Evolutionary conservation across 2,113 vertebrate genomes (phyloP), one percentile per base, ranked within the genome.

Genomic region (Thryonomys swinderianus): DNA sequence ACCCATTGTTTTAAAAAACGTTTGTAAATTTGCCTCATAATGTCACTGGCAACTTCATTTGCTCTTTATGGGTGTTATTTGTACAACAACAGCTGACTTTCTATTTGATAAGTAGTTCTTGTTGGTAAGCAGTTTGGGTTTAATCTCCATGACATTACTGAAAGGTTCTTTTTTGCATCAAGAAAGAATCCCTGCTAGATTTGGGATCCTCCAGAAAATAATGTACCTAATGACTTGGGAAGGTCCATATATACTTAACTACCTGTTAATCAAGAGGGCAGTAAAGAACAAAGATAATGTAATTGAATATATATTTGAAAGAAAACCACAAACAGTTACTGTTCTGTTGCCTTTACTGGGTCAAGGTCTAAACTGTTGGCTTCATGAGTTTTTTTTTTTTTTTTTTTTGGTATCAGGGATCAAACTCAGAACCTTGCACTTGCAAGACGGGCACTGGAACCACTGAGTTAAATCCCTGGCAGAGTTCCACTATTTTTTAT

Each of bases 1-100:
- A 69, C 53, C 67, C 37, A 21, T 85, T 95, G 71, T 95, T 96
- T 34, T 55, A 78, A 73, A 95, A 67, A 92, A 64, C 67, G 23
- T 62, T 69, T n/a, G n/a, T n/a, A n/a, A n/a, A n/a, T n/a, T n/a
- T n/a, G n/a, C n/a, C n/a, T n/a, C n/a, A 34, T 90, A 59, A 90
- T 94, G 91, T 96, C 83, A 93, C 92, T 92, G 74, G 67, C 74
- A 85, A 81, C 59, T 95, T 97, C 62, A 74, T 89, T 94, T 88
- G 62, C 81, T 97, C 79, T 89, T 93, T 93, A 64, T 90, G 62
- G 34, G n/a, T 95, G 32, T 74, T 85, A 84, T 96, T 96, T 94
- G 86, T 95, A 66, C 30, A 78, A 80, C 67, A 32, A 90, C 85
- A 59, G 12, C 48, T 89, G 64, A 64, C 78, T 97, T 95, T 95